A percentile compares a stretch with the other conserved stretches of the same genome.
phyloP scores from a whole-genome alignment of 2,888 invertebrate genomes.

The Drosophila pseudotakahashii region DNA sequence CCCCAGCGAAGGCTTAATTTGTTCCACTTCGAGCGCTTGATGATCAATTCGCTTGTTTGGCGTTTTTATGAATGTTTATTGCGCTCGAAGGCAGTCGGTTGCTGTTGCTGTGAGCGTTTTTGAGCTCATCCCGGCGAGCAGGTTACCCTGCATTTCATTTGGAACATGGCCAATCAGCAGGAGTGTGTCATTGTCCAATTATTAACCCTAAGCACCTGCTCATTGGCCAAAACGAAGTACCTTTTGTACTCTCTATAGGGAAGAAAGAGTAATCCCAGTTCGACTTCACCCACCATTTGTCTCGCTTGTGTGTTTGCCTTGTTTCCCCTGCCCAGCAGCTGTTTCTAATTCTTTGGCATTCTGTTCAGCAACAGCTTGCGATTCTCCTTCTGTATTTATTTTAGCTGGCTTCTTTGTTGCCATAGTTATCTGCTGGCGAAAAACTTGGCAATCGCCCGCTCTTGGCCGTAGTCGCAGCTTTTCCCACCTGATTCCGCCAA shows the following conservation, averaged over 20 bases:
- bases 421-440: constrained; percentile 21
- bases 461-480: constrained; percentile 7
- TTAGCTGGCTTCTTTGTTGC: constrained; percentile 37
- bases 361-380: constrained; percentile 29
- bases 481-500: constrained; percentile 48
- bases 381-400: constrained; percentile 27
- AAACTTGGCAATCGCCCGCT: constrained; percentile 27
- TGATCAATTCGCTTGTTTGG: constrained; percentile 76
- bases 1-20: constrained; percentile 60
- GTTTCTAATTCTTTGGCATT: constrained; percentile 48
- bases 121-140: constrained; percentile 7
- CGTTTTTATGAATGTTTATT: constrained; percentile 72
- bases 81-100: constrained; percentile 49
- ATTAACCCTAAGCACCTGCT: background rate
- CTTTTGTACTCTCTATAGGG: background rate
- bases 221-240: no score
- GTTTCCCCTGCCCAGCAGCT: constrained; percentile 33
- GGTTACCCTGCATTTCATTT: constrained; percentile 6
- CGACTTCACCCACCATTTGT: no score
- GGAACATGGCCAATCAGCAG: constrained; percentile 10
- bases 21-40: constrained; percentile 63
- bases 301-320: constrained; percentile 11
- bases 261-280: constrained; percentile 23
- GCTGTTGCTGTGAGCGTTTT: no score
- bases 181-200: constrained; percentile 1